Evolutionary conservation across 2,888 invertebrate species (phyloP).

Genomic region (Lithophane socia): DNA sequence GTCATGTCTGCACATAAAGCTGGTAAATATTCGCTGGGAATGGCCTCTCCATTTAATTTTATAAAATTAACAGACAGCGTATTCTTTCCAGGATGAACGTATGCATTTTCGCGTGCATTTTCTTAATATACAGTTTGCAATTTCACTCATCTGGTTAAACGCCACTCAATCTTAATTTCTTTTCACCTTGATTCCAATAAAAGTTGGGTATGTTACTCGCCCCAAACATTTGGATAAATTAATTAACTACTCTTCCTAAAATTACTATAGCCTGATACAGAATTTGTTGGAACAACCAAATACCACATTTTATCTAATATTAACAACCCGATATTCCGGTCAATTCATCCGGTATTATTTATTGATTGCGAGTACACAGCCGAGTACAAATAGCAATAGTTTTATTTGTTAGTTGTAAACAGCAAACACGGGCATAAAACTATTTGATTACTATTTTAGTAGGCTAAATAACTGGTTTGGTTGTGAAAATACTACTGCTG

Average conservation of each 20-base stretch:
- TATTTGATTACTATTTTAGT: constrained; percentile 30
- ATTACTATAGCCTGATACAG: not conserved
- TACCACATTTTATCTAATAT: constrained; percentile 39
- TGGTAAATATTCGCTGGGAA: constrained; percentile 20
- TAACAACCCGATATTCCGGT: constrained; percentile 30
- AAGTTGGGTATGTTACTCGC: not conserved
- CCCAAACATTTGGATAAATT: not conserved
- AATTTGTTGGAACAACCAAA: constrained; percentile 10
- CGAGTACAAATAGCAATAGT: constrained; percentile 7
- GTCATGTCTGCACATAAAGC: constrained; percentile 47
- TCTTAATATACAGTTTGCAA: not conserved
- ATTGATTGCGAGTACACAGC: constrained; percentile 23
- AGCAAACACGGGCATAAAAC: constrained; percentile 9
- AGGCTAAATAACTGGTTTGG: not conserved
- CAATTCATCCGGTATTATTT: constrained; percentile 25
- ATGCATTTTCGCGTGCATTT: constrained; percentile 3
- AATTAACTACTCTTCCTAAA: constrained; percentile 2
- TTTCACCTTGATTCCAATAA: not conserved
- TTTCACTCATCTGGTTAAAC: not conserved
- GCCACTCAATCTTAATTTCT: not conserved
- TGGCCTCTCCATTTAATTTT: constrained; percentile 1
- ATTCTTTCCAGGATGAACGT: not conserved
- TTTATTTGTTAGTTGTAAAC: constrained; percentile 19
- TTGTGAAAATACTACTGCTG: constrained; percentile 9
- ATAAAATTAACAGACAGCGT: constrained; percentile 26